Base-by-base conservation (phyloP, 2,888 invertebrate species). In the Nemurella pictetii region DNA sequence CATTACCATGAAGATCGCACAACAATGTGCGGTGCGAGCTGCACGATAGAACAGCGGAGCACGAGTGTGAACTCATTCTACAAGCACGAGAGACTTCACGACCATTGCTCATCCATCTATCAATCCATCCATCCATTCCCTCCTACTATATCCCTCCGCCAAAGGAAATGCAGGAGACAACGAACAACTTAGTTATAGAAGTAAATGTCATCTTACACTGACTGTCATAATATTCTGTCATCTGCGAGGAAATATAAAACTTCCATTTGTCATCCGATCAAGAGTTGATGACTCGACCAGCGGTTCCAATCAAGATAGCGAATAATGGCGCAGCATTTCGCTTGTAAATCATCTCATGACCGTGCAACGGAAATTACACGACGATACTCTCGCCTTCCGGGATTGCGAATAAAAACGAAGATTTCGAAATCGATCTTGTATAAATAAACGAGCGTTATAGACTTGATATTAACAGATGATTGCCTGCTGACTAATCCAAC, bases 1-100 rank as follows among this genome's bases (percentile, higher is more conserved):
- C 78, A 78, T 78, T 78, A 78, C 30, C 55, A 20, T 55, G 55
- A 20, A 55, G 55, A 55, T 55, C 55, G 55, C 55, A 55, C 55
- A 55, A 55, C 55, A 55, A 55, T 55, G 55, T 55, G 55, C 55
- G 2, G 1, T 20, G 55, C 12, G 55, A 12, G 5, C 2, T 2
- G 20, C 55, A 55, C 55, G 55, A n/a, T n/a, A 55, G 55, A 55
- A 20, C 55, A 32, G 32, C 32, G 55, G 15, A 12, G 55, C 55
- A 55, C 55, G 55, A 55, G 55, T 55, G 55, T 55, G 55, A 55
- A 55, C 55, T 35, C 35, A 35, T 12, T 35, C 55, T 3, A 7
- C 55, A 3, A 55, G 55, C 55, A 55, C 55, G 55, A 55, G 15
- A 55, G 55, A 55, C 55, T 55, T 55, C 20, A 12, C 15, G 20